Base-by-base conservation (phyloP, 2,797 vertebrate species). In the Emydoidea blandingii region DNA sequence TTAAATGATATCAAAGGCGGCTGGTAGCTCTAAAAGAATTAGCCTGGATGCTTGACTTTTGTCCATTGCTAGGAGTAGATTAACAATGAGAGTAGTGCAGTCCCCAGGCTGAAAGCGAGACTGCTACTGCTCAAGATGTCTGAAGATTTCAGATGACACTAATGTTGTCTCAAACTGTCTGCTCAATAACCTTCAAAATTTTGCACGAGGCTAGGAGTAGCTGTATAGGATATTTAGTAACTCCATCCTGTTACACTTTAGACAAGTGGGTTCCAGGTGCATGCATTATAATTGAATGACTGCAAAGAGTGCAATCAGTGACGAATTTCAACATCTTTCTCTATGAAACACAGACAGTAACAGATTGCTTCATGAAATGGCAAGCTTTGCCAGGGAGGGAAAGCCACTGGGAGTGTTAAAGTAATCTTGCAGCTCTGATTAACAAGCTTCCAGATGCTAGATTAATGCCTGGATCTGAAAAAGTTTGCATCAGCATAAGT, bases 401-500 rank as follows among this genome's bases (percentile, higher is more conserved):
- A 95, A 97, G 5, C 94, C 90, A 37, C 91, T 34, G 81, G 86
- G 92, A 96, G 79, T 52, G 47, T 92, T 95, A 94, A 89, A 96
- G 74, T 74, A 83, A 92, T 84, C 90, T 95, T 91, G 81, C 76
- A 91, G 81, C 78, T 95, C 94, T 96, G 93, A 97, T 96, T 97
- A 98, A 93, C 91, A 95, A 81, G 57, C 11, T 76, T 93, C 92
- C 95, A 97, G 95, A 94, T 96, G 96, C 95, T 93, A 94, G 94
- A 97, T 96, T 97, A 97, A 97, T 96, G 96, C 92, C 44, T 81
- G 56, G 8, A 90, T 95, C 87, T 92, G 86, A 76, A 96, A 97
- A 97, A 93, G 85, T 87, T 90, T 92, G 81, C 89, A 91, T 96
- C 88, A 97, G 91, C 92, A 87, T 94, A 97, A 95, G 56, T 81